Conservation (phyloP, 2,888 invertebrate species). For the Leucophenga montana region DNA sequence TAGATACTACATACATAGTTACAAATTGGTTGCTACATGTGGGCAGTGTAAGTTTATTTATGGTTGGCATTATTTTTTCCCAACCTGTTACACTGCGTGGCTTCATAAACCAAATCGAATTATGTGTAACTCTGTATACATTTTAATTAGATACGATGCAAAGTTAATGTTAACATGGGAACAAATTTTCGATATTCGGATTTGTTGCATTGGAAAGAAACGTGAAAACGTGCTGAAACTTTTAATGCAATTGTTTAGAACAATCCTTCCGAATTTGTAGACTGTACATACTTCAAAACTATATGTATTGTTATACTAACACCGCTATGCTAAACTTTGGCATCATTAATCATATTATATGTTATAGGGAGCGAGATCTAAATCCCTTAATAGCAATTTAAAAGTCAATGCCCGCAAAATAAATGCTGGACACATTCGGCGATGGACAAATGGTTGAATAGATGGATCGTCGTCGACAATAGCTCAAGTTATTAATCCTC, state of each 20-base stretch:
- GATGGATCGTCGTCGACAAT: neutral
- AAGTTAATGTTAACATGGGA: conserved; percentile 6
- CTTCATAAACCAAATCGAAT: neutral
- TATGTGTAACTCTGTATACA: conserved; percentile 4
- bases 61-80: neutral
- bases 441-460: conserved; percentile 33
- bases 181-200: neutral
- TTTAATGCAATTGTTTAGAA: neutral
- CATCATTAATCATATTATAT: conserved; percentile 54
- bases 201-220: neutral
- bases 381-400: conserved; percentile 49
- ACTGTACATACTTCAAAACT: no score
- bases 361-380: neutral
- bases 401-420: conserved; percentile 56
- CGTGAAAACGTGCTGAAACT: neutral
- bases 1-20: neutral
- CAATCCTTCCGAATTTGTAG: no score
- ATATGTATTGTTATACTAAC: neutral
- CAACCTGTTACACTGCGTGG: conserved; percentile 13
- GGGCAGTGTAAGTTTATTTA: neutral
- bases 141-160: conserved; percentile 9
- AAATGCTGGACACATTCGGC: conserved; percentile 60
- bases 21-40: neutral
- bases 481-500: conserved; percentile 20
- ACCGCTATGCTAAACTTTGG: conserved; percentile 19